Percentiles rank a stretch among this genome's conserved stretches.
These are phyloP conservation scores for Megaceryle torquata DNA, from an alignment of 2,113 vertebrate genomes.

Conservation along the genomic window DNA sequence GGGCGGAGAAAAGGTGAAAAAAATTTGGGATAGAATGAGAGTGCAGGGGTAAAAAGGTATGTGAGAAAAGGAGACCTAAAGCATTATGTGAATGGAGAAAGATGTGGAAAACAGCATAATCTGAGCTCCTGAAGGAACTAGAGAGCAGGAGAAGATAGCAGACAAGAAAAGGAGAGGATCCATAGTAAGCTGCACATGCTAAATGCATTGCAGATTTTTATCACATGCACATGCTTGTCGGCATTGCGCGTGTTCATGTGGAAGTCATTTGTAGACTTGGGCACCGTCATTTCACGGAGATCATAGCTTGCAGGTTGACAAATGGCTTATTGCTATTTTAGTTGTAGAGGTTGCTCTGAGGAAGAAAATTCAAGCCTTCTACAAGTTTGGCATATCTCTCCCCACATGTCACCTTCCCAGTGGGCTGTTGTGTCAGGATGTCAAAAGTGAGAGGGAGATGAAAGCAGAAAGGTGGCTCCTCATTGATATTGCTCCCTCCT, in stretches of 20 bases:
- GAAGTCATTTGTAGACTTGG: background rate
- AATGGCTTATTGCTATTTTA: background rate
- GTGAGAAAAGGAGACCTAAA: background rate
- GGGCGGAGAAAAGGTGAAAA: background rate
- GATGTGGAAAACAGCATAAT: background rate
- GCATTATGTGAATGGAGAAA: background rate
- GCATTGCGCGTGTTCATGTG: background rate
- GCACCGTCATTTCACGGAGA: background rate
- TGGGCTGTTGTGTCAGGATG: background rate
- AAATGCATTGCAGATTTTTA: background rate
- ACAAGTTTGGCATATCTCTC: background rate
- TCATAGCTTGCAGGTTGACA: background rate
- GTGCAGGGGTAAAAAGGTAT: background rate
- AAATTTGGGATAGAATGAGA: background rate
- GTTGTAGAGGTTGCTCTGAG: background rate
- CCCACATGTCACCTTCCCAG: background rate
- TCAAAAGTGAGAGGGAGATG: background rate
- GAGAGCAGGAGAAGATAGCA: background rate
- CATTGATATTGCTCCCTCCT: background rate
- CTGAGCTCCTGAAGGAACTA: background rate
- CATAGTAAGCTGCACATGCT: background rate
- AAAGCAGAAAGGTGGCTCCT: background rate
- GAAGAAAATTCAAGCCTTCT: background rate
- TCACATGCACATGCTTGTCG: accelerated
- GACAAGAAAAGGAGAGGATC: background rate